Evolutionary conservation across 1,140 invertebrate species (phyloP), one percentile per base, ranked within the genome.

Genomic region (Zelostemma sp.): DNA sequence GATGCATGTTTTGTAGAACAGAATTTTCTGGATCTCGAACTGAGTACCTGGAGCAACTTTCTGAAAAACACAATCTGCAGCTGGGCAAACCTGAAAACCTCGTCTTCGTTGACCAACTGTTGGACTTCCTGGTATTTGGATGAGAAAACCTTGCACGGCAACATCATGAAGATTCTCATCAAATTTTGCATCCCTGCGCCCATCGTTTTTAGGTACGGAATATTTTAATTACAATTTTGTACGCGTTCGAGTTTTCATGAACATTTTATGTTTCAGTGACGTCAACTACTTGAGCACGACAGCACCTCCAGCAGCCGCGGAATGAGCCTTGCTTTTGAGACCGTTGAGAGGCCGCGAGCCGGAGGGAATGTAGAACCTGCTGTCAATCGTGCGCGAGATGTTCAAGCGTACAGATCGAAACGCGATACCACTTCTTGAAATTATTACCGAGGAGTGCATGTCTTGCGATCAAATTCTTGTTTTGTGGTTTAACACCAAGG

Each of bases 401-500:
- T 97, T 97, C 82, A 93, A 95, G 73, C 88, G 97, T n/a, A 95
- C 93, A 77, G 97, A 99, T 83, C 89, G 95, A 31, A 99, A 99
- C 85, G 95, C 96, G 6, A 92, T 98, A 50, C 96, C 96, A 0
- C 83, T 97, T 6, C 80, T 97, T 12, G 96, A 99, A 85, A 98
- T 99, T 51, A 94, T 99, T 21, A 99, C 98, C 0, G 96, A 98
- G 80, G 96, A 99, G 83, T 97, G 97, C 76, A 91, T 99, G 87
- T 92, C 94, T 21, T 98, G 96, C 83, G 97, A 99, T 87, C 95
- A 97, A 88, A 97, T 99, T 54, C 88, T 99, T 61, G 91, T 97
- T n/a, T 99, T 97, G 96, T 98, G 97, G 97, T 98, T 97, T 84
- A 94, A 93, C 77, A 98, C 96, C 0, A 97, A 98, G 81, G 92